Base-by-base conservation (phyloP, 2,113 vertebrate genomes). In the Calyptomena viridis region DNA sequence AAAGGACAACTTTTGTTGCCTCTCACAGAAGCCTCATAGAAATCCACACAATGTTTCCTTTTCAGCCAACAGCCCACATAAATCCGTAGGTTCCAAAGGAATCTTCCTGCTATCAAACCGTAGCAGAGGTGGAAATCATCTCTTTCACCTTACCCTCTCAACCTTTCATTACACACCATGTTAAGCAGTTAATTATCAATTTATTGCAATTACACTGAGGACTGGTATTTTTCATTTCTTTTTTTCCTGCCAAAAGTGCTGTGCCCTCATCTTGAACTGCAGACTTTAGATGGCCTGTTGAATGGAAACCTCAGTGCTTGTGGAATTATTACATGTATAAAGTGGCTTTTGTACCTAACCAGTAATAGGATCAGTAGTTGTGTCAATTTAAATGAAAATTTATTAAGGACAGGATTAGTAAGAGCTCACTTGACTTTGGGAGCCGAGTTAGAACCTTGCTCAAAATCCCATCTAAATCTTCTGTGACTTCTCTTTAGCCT, bases 1-100 rank as follows among this genome's bases (percentile, higher is more conserved):
- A 81, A 94, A 97, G 90, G 42, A 92, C 88, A 78, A 94, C 76
- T 92, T 93, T 93, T 96, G 87, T 95, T 91, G 72, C 72, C 33
- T 63, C 55, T 82, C 82, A 96, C 91, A 97, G 95, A 95, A 91
- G 84, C 84, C 81, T 85, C 72, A 88, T 52, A 94, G 87, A 95
- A 95, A 95, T 71, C 39, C 42, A 42, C 94, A 93, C 78, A 94
- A 62, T 73, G 82, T 93, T 91, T 79, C 80, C 72, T 92, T 95
- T 95, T 92, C 67, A 94, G 42, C 46, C 35, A 76, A 39, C 19
- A 77, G 33, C 49, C 87, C 62, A 20, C 72, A 80, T 74, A 87
- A 91, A 88, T 69, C 67, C 52, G 78, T 49, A 59, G 59, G 59
- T 78, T 90, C 60, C 44, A 68, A 84, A 93, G 52, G 22, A 83